Conservation (phyloP, 2,888 invertebrate species). For the Platycheirus rosarum region DNA sequence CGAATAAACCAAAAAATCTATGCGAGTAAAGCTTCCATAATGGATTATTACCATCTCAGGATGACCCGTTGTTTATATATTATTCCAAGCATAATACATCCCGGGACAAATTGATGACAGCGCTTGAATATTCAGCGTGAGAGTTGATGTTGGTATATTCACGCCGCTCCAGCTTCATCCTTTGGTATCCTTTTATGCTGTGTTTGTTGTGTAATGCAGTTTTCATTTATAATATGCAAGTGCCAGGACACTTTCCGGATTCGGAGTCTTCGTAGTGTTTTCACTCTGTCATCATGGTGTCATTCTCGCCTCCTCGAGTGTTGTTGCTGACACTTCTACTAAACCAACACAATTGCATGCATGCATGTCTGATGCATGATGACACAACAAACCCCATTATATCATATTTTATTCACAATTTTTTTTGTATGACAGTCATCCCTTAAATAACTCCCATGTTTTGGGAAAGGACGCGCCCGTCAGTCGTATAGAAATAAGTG, state of each 20-base stretch:
- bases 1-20: slow-evolving; percentile 30
- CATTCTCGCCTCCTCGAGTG: slow-evolving; percentile 14
- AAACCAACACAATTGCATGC: slow-evolving; percentile 46
- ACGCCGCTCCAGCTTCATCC: slow-evolving; percentile 1
- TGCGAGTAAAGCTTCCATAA: slow-evolving; percentile 58
- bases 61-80: slow-evolving; percentile 67
- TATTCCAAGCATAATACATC: slow-evolving; percentile 60
- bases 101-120: slow-evolving; percentile 64
- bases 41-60: slow-evolving; percentile 69
- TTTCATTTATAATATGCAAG: slow-evolving; percentile 39
- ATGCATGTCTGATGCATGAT: slow-evolving; percentile 24
- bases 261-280: slow-evolving; percentile 25
- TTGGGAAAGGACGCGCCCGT: slow-evolving; percentile 1
- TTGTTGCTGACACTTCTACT: slow-evolving; percentile 55
- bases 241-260: slow-evolving; percentile 39
- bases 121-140: slow-evolving; percentile 61
- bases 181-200: neutral
- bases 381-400: slow-evolving; percentile 31
- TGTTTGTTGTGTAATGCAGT: slow-evolving; percentile 8
- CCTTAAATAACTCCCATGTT: slow-evolving; percentile 57
- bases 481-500: neutral
- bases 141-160: slow-evolving; percentile 33
- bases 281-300: slow-evolving; percentile 30
- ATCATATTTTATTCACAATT: slow-evolving; percentile 49
- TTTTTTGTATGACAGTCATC: slow-evolving; percentile 50